phyloP scores from a whole-genome alignment of 2,888 invertebrate species.

The Pseudeuparius sepicola region DNA sequence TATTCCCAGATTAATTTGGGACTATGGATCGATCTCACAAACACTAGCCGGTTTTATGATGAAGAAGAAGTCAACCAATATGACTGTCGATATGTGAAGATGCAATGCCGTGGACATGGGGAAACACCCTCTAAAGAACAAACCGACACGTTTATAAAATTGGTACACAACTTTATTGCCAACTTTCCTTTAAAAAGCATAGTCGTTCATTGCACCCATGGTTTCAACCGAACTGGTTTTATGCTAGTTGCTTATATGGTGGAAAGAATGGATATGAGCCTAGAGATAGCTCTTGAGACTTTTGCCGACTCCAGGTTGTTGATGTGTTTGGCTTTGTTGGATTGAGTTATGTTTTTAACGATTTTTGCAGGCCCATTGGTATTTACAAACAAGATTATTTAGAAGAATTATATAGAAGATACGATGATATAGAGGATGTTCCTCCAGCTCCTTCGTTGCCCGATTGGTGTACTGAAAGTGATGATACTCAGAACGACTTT shows the following conservation, averaged over 20 bases:
- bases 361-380: slow-evolving; percentile 76
- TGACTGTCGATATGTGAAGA: slow-evolving; percentile 76
- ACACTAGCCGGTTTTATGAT: slow-evolving; percentile 88
- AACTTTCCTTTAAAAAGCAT: slow-evolving; percentile 70
- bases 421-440: slow-evolving; percentile 62
- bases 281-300: slow-evolving; percentile 71
- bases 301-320: slow-evolving; percentile 60
- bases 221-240: slow-evolving; percentile 97
- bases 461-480: slow-evolving; percentile 69
- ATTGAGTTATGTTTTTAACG: too few relatives aligned
- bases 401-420: slow-evolving; percentile 71
- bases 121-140: slow-evolving; percentile 85
- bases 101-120: slow-evolving; percentile 85
- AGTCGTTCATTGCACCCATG: slow-evolving; percentile 93
- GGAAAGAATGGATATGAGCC: slow-evolving; percentile 68
- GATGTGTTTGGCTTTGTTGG: too few relatives aligned
- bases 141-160: slow-evolving; percentile 68
- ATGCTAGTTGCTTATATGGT: slow-evolving; percentile 86
- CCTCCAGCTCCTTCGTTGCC: slow-evolving; percentile 69
- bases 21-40: slow-evolving; percentile 94
- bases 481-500: slow-evolving; percentile 29
- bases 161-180: slow-evolving; percentile 68
- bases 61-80: slow-evolving; percentile 64
- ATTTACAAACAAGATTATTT: slow-evolving; percentile 98
- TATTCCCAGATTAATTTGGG: slow-evolving; percentile 69